phyloP scores from a whole-genome alignment of 2,888 invertebrate species.

The Disparrhopalites patrizii region DNA sequence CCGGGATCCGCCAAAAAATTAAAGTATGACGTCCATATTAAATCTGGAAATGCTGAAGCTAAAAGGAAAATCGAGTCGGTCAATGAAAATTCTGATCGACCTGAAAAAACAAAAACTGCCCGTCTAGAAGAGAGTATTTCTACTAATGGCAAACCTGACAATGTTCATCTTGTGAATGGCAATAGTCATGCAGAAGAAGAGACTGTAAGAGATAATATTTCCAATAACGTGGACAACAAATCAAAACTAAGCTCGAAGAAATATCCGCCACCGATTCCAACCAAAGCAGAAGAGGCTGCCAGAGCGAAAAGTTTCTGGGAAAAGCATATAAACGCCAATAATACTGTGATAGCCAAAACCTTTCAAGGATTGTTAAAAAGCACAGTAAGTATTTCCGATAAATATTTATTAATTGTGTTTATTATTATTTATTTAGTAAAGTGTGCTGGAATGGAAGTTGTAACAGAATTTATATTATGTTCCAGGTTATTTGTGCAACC shows the following conservation, averaged over 20 bases:
- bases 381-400: constrained; percentile 54
- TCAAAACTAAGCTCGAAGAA: neutral
- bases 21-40: constrained; percentile 7
- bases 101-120: neutral
- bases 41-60: neutral
- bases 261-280: neutral
- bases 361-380: constrained; percentile 65
- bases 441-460: neutral
- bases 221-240: neutral
- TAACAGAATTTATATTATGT: constrained; percentile 8
- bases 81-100: neutral
- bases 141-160: neutral
- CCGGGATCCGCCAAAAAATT: constrained; percentile 14
- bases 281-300: constrained; percentile 9
- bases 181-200: neutral
- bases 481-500: constrained; percentile 60
- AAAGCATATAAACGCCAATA: constrained; percentile 57
- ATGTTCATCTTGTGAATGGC: too few relatives aligned
- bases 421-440: constrained; percentile 2
- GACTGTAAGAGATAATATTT: neutral
- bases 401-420: neutral
- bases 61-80: constrained; percentile 16
- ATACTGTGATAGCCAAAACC: constrained; percentile 60
- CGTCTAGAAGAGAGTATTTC: neutral
- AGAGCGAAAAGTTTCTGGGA: constrained; percentile 60